Evolutionary conservation across 2,797 vertebrate species (phyloP).

Genomic region (Aphelocoma californica): DNA sequence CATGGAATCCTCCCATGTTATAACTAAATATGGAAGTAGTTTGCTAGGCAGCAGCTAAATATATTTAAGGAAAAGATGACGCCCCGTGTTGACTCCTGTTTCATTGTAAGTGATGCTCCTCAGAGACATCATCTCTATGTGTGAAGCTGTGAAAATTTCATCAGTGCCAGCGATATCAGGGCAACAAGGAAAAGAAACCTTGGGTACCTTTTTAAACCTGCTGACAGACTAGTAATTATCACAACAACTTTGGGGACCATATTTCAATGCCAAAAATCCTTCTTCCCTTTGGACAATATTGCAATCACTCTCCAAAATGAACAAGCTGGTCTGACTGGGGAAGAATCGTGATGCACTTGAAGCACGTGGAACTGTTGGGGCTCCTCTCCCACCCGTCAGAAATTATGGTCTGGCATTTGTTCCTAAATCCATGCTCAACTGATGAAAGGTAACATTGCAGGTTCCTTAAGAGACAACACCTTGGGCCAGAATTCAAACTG

Average conservation of each 20-base stretch:
- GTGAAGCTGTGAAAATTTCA: background rate
- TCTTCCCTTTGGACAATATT: background rate
- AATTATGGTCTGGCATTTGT: background rate
- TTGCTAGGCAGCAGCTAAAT: background rate
- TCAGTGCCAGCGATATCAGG: background rate
- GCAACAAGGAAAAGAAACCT: background rate
- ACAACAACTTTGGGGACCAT: background rate
- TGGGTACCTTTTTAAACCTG: background rate
- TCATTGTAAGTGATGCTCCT: background rate
- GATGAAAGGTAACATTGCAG: background rate
- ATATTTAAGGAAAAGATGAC: background rate
- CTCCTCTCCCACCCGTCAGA: background rate
- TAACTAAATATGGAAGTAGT: background rate
- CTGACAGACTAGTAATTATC: background rate
- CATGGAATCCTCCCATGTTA: background rate
- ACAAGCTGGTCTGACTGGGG: background rate
- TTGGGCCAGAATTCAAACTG: background rate
- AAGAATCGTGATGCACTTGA: background rate
- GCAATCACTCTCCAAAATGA: background rate
- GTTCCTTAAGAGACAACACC: background rate
- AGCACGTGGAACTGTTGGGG: background rate
- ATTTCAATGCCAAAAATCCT: background rate
- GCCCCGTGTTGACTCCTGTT: background rate
- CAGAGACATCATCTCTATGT: background rate
- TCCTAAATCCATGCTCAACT: background rate